Conservation (phyloP, 2,113 vertebrate species). For the Dermatemys mawii region DNA sequence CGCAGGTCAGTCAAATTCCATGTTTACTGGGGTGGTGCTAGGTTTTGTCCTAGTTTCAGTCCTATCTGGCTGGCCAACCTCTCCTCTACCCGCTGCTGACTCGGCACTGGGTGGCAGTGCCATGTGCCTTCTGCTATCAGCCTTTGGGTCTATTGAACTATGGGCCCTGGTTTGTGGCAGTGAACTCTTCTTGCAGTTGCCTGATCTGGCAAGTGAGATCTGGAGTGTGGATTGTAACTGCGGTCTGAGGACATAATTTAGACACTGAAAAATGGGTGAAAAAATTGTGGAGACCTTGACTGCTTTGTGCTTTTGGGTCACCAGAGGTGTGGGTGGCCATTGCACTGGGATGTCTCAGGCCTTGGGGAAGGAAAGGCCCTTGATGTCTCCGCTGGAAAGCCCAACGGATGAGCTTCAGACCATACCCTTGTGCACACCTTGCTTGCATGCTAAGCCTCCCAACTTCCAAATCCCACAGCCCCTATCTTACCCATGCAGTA, state of each 20-base stretch:
- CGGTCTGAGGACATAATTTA: background rate
- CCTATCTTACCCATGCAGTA: background rate
- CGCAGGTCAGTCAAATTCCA: background rate
- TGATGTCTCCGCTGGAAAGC: background rate
- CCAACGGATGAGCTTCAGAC: background rate
- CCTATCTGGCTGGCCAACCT: rapidly evolving
- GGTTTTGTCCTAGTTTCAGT: background rate
- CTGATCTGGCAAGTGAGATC: background rate
- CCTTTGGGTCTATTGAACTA: background rate
- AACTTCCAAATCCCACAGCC: constrained; percentile 16
- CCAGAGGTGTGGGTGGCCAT: background rate
- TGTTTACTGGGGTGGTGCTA: background rate
- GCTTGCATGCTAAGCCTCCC: background rate
- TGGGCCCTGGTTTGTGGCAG: background rate
- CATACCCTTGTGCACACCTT: rapidly evolving
- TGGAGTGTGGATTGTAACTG: background rate
- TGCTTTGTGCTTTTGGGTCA: background rate
- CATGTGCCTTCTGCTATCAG: background rate
- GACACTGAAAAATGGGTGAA: background rate
- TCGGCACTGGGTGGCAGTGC: background rate
- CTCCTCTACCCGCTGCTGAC: background rate
- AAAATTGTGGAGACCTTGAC: background rate
- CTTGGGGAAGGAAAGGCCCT: rapidly evolving
- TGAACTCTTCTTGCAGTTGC: background rate
- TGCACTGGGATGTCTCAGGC: background rate